phyloP scores from a whole-genome alignment of 2,113 vertebrate species.

The human region GRCh38 chr3:144911001-144911500 shows the following conservation, averaged over 20 bases:
- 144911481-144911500: no score
- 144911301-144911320: neutral
- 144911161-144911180: neutral
- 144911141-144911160: neutral
- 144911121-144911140: neutral
- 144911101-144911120: neutral
- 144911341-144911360: neutral
- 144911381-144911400: neutral
- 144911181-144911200: neutral
- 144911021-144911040: neutral
- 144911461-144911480: neutral
- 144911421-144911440: neutral
- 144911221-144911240: neutral
- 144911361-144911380: neutral
- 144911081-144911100: constrained; percentile 21
- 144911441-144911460: neutral
- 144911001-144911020: neutral
- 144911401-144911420: neutral
- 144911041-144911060: neutral
- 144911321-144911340: no score
- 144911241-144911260: neutral
- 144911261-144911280: neutral
- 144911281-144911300: neutral
- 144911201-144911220: constrained; percentile 1
- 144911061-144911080: neutral